Evolutionary conservation across 2,113 vertebrate genomes (phyloP).

Genomic region (Philantomba maxwellii): DNA sequence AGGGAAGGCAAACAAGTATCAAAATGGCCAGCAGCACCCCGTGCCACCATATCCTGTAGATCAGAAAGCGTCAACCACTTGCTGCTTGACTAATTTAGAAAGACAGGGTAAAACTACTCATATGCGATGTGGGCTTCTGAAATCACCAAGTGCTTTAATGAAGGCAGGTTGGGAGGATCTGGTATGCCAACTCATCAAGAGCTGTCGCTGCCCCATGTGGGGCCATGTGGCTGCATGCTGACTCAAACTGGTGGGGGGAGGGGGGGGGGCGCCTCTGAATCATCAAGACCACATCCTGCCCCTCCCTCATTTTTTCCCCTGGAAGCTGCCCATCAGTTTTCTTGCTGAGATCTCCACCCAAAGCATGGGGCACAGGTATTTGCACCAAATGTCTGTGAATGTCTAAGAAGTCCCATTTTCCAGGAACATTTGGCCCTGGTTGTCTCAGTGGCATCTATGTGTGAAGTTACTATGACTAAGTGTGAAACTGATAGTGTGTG

Average conservation of each 20-base stretch:
- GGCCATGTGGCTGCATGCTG: conserved; percentile 45
- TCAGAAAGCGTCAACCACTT: conserved; percentile 19
- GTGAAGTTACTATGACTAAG: conserved; percentile 38
- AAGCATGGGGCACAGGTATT: conserved; percentile 27
- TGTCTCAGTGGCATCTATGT: neutral
- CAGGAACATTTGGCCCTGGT: conserved; percentile 33
- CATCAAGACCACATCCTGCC: conserved; percentile 70
- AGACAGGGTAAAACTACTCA: neutral
- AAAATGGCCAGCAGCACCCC: neutral
- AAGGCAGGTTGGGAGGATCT: neutral
- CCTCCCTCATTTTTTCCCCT: conserved; percentile 53
- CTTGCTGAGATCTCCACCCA: neutral
- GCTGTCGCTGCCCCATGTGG: neutral
- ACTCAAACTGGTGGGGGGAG: conserved; percentile 41
- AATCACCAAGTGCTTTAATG: neutral
- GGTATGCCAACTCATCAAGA: conserved; percentile 36
- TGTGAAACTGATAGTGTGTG: conserved; percentile 21
- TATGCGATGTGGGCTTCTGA: neutral
- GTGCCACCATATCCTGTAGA: neutral
- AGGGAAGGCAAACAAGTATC: neutral
- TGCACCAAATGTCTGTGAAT: conserved; percentile 3
- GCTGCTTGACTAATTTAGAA: conserved; percentile 9
- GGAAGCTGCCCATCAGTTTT: conserved; percentile 48
- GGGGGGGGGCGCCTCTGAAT: conserved; percentile 35
- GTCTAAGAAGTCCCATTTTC: conserved; percentile 7